Percentiles rank a stretch among this genome's conserved stretches.
Evolutionary conservation across 2,797 vertebrate species (phyloP).

Genomic region (Chrosomus eos): DNA sequence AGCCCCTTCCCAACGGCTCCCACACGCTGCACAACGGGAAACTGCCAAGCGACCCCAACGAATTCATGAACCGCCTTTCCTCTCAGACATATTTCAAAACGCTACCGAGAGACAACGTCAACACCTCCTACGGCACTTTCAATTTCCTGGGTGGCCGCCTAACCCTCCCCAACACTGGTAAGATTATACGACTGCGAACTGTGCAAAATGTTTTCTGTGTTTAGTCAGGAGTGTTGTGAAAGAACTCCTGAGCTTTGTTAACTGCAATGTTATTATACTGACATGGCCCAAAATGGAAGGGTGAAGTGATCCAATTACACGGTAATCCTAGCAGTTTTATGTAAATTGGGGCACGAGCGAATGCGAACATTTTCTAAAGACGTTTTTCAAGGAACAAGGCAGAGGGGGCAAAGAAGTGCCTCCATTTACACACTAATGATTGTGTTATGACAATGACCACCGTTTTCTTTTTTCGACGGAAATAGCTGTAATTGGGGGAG

Average conservation of each 20-base stretch:
- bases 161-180: constrained; percentile 95
- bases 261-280: constrained; percentile 45
- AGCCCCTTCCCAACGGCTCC: constrained; percentile 89
- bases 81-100: constrained; percentile 95
- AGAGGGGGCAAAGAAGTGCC: constrained; percentile 14
- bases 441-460: constrained; percentile 41
- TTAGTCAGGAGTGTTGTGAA: constrained; percentile 23
- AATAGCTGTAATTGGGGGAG: constrained; percentile 44
- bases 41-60: constrained; percentile 82
- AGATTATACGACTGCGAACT: constrained; percentile 26
- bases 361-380: constrained; percentile 30
- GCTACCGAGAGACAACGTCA: constrained; percentile 87
- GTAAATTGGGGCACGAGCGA: constrained; percentile 41
- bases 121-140: constrained; percentile 96
- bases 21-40: constrained; percentile 95
- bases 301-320: constrained; percentile 55
- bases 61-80: constrained; percentile 90
- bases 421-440: constrained; percentile 41
- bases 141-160: constrained; percentile 96
- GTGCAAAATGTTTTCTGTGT: not conserved
- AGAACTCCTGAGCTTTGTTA: constrained; percentile 31
- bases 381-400: constrained; percentile 22
- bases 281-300: constrained; percentile 30
- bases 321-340: constrained; percentile 65
- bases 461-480: constrained; percentile 32